These are phyloP conservation scores for Bombus huntii DNA, from an alignment of 1,140 invertebrate species.

Conservation along the genomic window DNA sequence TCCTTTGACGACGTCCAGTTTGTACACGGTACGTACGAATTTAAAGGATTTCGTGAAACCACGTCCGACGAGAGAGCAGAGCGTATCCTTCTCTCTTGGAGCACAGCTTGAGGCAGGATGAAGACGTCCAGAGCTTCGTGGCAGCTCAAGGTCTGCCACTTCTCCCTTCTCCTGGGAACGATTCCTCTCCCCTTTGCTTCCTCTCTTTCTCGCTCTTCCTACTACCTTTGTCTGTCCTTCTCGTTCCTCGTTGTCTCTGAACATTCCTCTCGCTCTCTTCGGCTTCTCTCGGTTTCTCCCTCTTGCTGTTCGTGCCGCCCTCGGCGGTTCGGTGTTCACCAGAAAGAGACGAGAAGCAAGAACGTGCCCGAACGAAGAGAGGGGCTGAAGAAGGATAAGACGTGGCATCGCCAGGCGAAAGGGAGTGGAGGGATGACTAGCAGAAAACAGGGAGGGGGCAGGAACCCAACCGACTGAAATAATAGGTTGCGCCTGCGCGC, in stretches of 20 bases:
- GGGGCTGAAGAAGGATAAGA: background rate
- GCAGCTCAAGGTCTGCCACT: conserved; percentile 83
- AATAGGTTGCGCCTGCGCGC: conserved; percentile 82
- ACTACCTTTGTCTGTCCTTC: background rate
- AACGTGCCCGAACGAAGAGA: conserved; percentile 29
- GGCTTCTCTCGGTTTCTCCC: background rate
- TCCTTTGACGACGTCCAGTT: conserved; percentile 56
- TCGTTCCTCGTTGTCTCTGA: conserved; percentile 26
- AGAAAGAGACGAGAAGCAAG: conserved; percentile 11
- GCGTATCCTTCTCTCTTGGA: conserved; percentile 66
- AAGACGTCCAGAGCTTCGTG: conserved; percentile 81
- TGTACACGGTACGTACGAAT: conserved; percentile 61
- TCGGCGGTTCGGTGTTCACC: conserved; percentile 57
- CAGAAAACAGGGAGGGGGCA: conserved; percentile 52
- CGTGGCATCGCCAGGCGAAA: background rate
- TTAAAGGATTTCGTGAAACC: conserved; percentile 70
- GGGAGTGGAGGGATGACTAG: conserved; percentile 43
- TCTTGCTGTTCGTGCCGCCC: conserved; percentile 34
- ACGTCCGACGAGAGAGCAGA: conserved; percentile 32
- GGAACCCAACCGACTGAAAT: conserved; percentile 78
- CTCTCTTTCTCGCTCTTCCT: background rate
- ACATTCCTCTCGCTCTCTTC: conserved; percentile 21
- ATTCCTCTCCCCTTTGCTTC: conserved; percentile 2
- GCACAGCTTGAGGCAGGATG: conserved; percentile 79
- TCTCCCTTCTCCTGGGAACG: conserved; percentile 73